phyloP scores from a whole-genome alignment of 2,797 vertebrate genomes.

The Silurus lanzhouensis region DNA sequence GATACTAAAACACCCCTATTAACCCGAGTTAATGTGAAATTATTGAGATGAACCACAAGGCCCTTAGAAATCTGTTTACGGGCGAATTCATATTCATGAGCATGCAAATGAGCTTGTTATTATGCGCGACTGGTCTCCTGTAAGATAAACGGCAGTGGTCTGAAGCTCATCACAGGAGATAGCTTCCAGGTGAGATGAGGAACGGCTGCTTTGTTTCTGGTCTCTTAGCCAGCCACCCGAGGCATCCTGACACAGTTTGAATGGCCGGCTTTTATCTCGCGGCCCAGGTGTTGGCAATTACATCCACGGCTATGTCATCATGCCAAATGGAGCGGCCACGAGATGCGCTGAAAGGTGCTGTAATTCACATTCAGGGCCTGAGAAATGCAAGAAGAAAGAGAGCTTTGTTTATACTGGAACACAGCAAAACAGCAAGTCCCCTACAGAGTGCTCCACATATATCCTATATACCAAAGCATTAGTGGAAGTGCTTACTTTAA shows the following conservation, averaged over 20 bases:
- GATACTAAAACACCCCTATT: slow-evolving; percentile 43
- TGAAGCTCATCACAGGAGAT: slow-evolving; percentile 21
- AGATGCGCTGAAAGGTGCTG: slow-evolving; percentile 32
- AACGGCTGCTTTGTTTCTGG: slow-evolving; percentile 35
- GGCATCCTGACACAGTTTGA: slow-evolving; percentile 48
- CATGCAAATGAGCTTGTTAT: slow-evolving; percentile 35
- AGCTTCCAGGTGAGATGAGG: slow-evolving; percentile 53
- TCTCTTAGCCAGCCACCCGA: slow-evolving; percentile 17
- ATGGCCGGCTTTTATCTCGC: slow-evolving; percentile 56
- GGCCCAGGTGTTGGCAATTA: slow-evolving; percentile 65
- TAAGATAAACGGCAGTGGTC: slow-evolving; percentile 33
- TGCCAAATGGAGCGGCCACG: slow-evolving; percentile 38
- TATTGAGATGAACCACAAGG: slow-evolving; percentile 28
- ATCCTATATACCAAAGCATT: not conserved
- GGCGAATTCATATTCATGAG: slow-evolving; percentile 43
- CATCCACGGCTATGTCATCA: slow-evolving; percentile 34
- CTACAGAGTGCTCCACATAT: not conserved
- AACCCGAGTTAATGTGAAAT: slow-evolving; percentile 30
- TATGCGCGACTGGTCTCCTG: slow-evolving; percentile 26
- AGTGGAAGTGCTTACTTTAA: not conserved
- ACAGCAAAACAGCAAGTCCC: not conserved
- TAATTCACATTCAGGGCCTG: slow-evolving; percentile 29
- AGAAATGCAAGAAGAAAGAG: slow-evolving; percentile 33
- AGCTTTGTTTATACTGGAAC: slow-evolving; percentile 30
- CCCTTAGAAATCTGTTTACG: slow-evolving; percentile 1